A percentile compares a stretch with the other conserved stretches of the same genome.
Evolutionary conservation across 2,888 invertebrate genomes (phyloP).

Genomic region (Coronaproctus castanopsis): DNA sequence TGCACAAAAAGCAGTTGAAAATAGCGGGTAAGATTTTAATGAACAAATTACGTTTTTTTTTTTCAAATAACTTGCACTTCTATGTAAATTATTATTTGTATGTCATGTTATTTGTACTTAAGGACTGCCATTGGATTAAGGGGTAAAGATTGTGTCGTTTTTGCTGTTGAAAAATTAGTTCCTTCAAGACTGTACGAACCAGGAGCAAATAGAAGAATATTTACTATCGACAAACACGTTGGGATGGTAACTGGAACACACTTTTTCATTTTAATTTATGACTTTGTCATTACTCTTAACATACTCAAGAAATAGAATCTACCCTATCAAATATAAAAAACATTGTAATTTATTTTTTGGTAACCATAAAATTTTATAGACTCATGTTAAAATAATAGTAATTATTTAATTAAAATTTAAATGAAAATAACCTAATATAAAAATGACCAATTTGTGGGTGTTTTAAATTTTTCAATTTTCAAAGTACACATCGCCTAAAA

Average conservation of each 20-base stretch:
- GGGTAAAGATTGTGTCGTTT: conserved; percentile 89
- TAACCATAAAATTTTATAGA: too few relatives aligned
- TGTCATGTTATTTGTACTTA: conserved; percentile 19
- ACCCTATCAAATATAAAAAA: too few relatives aligned
- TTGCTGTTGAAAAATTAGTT: conserved; percentile 92
- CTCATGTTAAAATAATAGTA: too few relatives aligned
- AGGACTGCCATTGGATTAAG: conserved; percentile 81
- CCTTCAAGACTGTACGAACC: conserved; percentile 82
- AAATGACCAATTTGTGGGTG: too few relatives aligned
- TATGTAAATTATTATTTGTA: not conserved
- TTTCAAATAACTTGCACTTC: not conserved
- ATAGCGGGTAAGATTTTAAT: conserved; percentile 47
- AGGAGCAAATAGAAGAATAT: conserved; percentile 76
- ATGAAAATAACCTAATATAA: too few relatives aligned
- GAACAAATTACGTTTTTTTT: not conserved
- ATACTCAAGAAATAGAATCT: too few relatives aligned
- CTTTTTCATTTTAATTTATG: too few relatives aligned
- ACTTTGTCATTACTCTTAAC: too few relatives aligned
- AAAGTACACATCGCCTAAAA: too few relatives aligned
- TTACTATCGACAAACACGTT: conserved; percentile 79
- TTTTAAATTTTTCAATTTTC: too few relatives aligned
- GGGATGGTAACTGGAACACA: conserved; percentile 60
- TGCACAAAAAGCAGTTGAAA: conserved; percentile 96
- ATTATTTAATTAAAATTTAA: too few relatives aligned
- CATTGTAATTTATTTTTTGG: too few relatives aligned